Evolutionary conservation across 1,140 invertebrate genomes (phyloP).

Genomic region (Scaptomyza montana): DNA sequence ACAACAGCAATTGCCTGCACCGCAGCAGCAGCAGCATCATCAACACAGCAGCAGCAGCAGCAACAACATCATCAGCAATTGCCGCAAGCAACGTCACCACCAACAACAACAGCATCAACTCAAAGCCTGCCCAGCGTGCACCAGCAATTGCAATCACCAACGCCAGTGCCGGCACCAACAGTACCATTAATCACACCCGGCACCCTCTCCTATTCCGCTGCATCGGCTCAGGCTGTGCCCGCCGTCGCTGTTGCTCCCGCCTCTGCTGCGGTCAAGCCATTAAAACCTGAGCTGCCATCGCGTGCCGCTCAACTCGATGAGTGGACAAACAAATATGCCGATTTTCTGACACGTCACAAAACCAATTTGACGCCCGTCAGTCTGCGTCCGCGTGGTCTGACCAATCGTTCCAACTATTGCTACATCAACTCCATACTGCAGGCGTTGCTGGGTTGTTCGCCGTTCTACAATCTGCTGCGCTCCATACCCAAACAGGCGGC

Average conservation of each 20-base stretch:
- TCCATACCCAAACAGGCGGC: constrained; percentile 87
- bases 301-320: constrained; percentile 70
- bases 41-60: too few species aligned
- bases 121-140: constrained; percentile 50
- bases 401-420: constrained; percentile 96
- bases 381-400: constrained; percentile 93
- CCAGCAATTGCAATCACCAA: constrained; percentile 63
- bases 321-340: constrained; percentile 85
- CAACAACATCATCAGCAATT: constrained; percentile 5
- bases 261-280: constrained; percentile 47
- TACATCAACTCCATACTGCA: constrained; percentile 97
- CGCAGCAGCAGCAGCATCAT: constrained; percentile 8
- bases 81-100: constrained; percentile 3
- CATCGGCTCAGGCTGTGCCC: constrained; percentile 75
- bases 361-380: constrained; percentile 90
- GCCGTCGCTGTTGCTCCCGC: constrained; percentile 26
- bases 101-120: constrained; percentile 20
- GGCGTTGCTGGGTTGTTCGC: constrained; percentile 95
- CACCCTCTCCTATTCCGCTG: constrained; percentile 78
- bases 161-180: constrained; percentile 62
- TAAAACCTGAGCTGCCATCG: constrained; percentile 38
- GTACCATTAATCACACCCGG: constrained; percentile 77
- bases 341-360: constrained; percentile 89
- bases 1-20: constrained; percentile 1
- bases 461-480: constrained; percentile 95